phyloP scores from a whole-genome alignment of 2,113 vertebrate genomes.

The Noturus placidus region DNA sequence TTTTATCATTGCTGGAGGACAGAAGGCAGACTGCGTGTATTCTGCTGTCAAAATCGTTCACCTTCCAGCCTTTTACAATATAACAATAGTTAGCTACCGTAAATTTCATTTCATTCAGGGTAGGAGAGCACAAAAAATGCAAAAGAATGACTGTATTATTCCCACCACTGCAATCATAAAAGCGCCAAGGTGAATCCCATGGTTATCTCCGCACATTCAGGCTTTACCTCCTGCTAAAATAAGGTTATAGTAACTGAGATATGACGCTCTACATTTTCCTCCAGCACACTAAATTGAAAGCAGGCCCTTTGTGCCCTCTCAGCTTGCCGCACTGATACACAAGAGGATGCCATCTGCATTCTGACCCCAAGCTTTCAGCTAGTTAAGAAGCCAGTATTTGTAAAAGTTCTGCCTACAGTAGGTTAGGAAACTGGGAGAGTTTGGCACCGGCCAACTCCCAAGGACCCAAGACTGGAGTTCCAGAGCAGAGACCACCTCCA shows the following conservation, averaged over 20 bases:
- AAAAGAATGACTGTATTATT: slow-evolving; percentile 39
- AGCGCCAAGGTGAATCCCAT: slow-evolving; percentile 34
- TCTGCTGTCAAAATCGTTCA: neutral
- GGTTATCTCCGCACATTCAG: slow-evolving; percentile 38
- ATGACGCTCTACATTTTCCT: slow-evolving; percentile 24
- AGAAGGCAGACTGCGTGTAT: neutral
- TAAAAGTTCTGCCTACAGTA: neutral
- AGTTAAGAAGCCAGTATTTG: slow-evolving; percentile 17
- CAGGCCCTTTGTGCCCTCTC: slow-evolving; percentile 7
- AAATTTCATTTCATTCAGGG: neutral
- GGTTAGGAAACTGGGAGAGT: slow-evolving; percentile 14
- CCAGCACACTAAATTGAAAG: slow-evolving; percentile 46
- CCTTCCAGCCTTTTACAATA: neutral
- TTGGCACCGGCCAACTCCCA: slow-evolving; percentile 5
- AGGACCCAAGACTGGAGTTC: slow-evolving; percentile 13
- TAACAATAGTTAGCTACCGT: neutral
- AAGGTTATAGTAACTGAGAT: slow-evolving; percentile 28
- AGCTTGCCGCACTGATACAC: neutral
- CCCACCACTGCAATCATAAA: slow-evolving; percentile 39
- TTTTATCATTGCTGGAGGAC: neutral
- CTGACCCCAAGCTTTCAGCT: slow-evolving; percentile 49
- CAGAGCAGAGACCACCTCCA: neutral
- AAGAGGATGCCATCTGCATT: slow-evolving; percentile 10
- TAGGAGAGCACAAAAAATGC: neutral
- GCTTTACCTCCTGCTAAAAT: slow-evolving; percentile 13